These are phyloP conservation scores for Metaphire vulgaris DNA, from an alignment of 1,140 invertebrate species.

Conservation along the genomic window DNA sequence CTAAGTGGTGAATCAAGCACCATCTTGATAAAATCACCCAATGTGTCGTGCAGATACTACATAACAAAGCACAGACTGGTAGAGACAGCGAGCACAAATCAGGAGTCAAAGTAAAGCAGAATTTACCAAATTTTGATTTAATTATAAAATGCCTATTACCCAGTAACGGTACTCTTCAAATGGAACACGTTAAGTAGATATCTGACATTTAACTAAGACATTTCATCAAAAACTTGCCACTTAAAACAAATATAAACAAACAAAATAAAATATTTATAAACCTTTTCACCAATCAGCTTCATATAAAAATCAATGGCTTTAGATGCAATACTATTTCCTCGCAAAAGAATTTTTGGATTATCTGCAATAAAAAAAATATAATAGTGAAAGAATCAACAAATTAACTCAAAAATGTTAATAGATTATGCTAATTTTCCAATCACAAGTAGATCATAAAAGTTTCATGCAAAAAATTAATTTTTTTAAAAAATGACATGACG, in stretches of 20 bases:
- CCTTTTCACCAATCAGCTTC: slow-evolving; percentile 81
- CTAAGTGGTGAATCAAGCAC: slow-evolving; percentile 62
- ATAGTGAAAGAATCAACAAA: not conserved
- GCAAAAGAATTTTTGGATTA: slow-evolving; percentile 48
- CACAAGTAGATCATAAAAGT: not conserved
- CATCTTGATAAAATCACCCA: slow-evolving; percentile 68
- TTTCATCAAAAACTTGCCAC: no score
- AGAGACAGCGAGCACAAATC: no score
- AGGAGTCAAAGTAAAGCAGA: no score
- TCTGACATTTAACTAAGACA: no score
- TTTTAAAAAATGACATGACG: not conserved
- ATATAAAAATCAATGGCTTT: slow-evolving; percentile 95
- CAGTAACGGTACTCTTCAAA: no score
- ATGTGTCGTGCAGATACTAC: slow-evolving; percentile 49
- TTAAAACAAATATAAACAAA: no score
- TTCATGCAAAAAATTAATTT: not conserved
- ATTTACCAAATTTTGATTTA: no score
- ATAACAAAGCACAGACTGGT: no score
- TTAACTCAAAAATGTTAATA: not conserved
- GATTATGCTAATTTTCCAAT: not conserved
- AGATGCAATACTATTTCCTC: slow-evolving; percentile 88
- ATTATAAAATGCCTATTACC: no score
- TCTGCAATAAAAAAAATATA: slow-evolving; percentile 35
- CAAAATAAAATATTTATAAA: no score
- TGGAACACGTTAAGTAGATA: no score